These are phyloP conservation scores for Gnathonemus longibarbis DNA, from an alignment of 2,113 vertebrate species.

Conservation along the genomic window DNA sequence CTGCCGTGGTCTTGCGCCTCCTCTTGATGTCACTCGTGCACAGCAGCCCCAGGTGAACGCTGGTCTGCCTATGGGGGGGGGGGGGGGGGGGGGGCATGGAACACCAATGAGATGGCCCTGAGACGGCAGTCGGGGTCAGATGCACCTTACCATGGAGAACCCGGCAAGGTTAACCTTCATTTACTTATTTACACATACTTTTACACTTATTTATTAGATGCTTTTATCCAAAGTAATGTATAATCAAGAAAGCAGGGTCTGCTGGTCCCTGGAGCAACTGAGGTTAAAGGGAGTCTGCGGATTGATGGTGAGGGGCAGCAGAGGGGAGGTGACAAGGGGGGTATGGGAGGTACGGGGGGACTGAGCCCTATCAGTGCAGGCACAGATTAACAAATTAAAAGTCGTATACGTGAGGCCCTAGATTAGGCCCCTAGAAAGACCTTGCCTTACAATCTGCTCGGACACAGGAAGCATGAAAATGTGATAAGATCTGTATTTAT, in stretches of 20 bases:
- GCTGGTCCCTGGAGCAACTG: background rate
- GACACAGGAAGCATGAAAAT: background rate
- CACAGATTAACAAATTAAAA: constrained; percentile 58
- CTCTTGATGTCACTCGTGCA: constrained; percentile 49
- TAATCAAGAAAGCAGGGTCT: background rate
- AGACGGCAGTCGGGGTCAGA: background rate
- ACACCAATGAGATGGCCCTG: background rate
- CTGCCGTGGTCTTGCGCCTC: constrained; percentile 43
- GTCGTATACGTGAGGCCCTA: constrained; percentile 33
- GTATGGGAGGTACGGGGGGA: background rate
- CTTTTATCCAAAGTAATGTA: background rate
- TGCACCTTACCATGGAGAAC: background rate
- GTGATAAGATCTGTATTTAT: background rate
- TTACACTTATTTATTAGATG: background rate
- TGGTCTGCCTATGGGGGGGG: constrained; percentile 42
- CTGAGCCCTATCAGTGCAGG: constrained; percentile 42
- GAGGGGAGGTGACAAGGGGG: background rate
- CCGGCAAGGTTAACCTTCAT: background rate
- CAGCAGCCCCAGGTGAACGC: constrained; percentile 39
- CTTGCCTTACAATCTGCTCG: background rate
- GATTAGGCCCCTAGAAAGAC: background rate
- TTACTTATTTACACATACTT: background rate
- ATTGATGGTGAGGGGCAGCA: background rate
- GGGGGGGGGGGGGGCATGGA: too few relatives aligned
- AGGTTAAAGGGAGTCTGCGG: background rate